These are phyloP conservation scores for Parnassius smintheus DNA, from an alignment of 2,888 invertebrate species.

Conservation along the genomic window DNA sequence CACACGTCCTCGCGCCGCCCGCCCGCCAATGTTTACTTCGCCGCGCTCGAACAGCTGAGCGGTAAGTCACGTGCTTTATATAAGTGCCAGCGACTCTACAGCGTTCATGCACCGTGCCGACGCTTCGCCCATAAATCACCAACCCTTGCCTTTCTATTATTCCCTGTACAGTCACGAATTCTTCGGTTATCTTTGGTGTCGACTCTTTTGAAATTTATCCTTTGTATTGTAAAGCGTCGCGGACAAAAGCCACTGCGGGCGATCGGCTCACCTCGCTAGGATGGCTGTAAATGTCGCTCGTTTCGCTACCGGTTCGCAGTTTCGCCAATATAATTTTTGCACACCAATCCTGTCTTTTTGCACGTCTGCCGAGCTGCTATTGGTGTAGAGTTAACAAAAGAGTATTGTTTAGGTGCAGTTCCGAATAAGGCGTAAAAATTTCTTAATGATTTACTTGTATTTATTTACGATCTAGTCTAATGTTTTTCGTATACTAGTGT, in stretches of 20 bases:
- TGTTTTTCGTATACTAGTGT: constrained; percentile 43
- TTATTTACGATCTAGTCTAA: constrained; percentile 55
- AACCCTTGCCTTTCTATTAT: constrained; percentile 59
- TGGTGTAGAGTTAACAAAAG: constrained; percentile 63
- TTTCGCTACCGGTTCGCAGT: constrained; percentile 57
- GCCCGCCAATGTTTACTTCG: constrained; percentile 76
- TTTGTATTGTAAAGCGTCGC: constrained; percentile 66
- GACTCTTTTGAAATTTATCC: constrained; percentile 73
- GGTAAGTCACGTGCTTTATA: constrained; percentile 74
- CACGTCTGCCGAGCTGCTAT: constrained; percentile 51
- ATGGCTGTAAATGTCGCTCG: constrained; percentile 48
- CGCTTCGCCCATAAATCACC: constrained; percentile 66
- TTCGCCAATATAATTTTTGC: constrained; percentile 76
- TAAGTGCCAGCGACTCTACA: constrained; percentile 1
- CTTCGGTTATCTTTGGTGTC: constrained; percentile 72
- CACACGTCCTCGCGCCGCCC: constrained; percentile 62
- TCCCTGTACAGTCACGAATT: constrained; percentile 62
- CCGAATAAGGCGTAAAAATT: constrained; percentile 36
- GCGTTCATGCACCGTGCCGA: constrained; percentile 12
- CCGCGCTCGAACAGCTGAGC: constrained; percentile 77
- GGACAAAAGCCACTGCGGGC: constrained; percentile 64
- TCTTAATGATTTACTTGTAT: constrained; percentile 46
- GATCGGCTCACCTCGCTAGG: constrained; percentile 51
- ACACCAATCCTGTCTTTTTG: constrained; percentile 69
- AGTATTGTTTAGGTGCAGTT: constrained; percentile 44